phyloP scores from a whole-genome alignment of 2,113 vertebrate genomes.

The Shinisaurus crocodilurus region DNA sequence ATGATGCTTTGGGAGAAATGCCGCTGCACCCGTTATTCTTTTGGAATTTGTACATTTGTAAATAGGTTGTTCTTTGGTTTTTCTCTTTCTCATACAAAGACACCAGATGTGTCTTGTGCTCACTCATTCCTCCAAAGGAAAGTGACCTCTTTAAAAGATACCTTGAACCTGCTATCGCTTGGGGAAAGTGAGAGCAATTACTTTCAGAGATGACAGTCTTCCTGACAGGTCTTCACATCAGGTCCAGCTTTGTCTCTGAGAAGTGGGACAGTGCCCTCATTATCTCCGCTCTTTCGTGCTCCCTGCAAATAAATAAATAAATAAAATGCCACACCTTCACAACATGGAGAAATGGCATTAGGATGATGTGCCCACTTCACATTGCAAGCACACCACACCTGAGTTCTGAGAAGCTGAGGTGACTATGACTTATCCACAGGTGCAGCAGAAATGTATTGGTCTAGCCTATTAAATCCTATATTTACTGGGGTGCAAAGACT shows the following conservation, averaged over 20 bases:
- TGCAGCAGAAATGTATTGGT: neutral
- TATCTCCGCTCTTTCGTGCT: slow-evolving; percentile 3
- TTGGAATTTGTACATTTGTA: neutral
- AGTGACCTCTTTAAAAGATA: neutral
- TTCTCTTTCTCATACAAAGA: neutral
- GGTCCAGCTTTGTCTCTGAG: neutral
- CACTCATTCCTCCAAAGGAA: neutral
- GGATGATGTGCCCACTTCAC: neutral
- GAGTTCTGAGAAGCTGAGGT: neutral
- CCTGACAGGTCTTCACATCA: neutral
- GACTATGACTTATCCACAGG: neutral
- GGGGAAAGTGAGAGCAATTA: slow-evolving; percentile 8
- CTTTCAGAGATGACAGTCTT: neutral
- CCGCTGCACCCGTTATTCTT: too few species aligned
- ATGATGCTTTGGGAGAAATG: neutral
- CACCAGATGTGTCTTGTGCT: neutral
- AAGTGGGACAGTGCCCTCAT: neutral
- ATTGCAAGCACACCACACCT: neutral
- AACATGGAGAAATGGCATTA: neutral
- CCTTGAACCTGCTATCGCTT: neutral
- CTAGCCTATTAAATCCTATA: neutral
- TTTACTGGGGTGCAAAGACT: neutral
- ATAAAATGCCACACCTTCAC: neutral
- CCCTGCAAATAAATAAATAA: neutral
- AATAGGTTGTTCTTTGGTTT: neutral